A percentile compares a stretch with the other conserved stretches of the same genome.
These are phyloP conservation scores for Drosophila albomicans DNA, from an alignment of 1,140 invertebrate genomes.

Conservation along the genomic window DNA sequence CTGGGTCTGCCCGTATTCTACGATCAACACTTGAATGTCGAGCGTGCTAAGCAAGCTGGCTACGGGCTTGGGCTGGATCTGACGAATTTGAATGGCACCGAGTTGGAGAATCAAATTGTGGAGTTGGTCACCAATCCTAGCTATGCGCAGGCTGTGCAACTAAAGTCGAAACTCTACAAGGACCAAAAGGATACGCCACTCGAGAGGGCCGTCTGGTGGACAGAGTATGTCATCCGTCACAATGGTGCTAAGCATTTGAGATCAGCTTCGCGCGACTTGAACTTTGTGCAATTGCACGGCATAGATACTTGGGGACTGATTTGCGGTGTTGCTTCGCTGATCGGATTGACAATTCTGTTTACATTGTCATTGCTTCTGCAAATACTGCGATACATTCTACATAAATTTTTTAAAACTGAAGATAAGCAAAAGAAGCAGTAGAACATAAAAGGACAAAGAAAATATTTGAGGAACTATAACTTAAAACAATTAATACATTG, in stretches of 20 bases:
- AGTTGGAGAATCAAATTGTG: conserved; percentile 32
- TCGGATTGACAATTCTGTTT: conserved; percentile 11
- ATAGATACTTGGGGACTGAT: conserved; percentile 84
- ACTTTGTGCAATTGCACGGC: conserved; percentile 85
- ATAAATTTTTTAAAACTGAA: conserved; percentile 67
- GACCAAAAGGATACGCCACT: conserved; percentile 88
- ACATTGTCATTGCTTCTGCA: conserved; percentile 11
- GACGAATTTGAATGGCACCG: conserved; percentile 42
- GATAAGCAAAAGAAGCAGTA: conserved; percentile 83
- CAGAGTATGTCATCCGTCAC: conserved; percentile 88
- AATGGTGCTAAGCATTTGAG: conserved; percentile 76
- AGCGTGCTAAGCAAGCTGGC: conserved; percentile 85
- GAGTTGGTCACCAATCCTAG: conserved; percentile 53
- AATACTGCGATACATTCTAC: conserved; percentile 46
- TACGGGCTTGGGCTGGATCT: conserved; percentile 82
- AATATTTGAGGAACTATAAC: too few relatives aligned
- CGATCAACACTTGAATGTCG: conserved; percentile 87
- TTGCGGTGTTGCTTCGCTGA: conserved; percentile 3
- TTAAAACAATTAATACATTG: too few relatives aligned
- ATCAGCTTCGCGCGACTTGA: conserved; percentile 57
- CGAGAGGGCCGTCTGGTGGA: conserved; percentile 90
- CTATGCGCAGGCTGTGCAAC: conserved; percentile 47
- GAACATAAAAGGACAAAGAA: neutral
- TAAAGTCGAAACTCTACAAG: conserved; percentile 63
- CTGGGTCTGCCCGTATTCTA: conserved; percentile 89